Evolutionary conservation across 2,797 vertebrate species (phyloP), one percentile per base, ranked within the genome.

Genomic region (Botia almorhae): DNA sequence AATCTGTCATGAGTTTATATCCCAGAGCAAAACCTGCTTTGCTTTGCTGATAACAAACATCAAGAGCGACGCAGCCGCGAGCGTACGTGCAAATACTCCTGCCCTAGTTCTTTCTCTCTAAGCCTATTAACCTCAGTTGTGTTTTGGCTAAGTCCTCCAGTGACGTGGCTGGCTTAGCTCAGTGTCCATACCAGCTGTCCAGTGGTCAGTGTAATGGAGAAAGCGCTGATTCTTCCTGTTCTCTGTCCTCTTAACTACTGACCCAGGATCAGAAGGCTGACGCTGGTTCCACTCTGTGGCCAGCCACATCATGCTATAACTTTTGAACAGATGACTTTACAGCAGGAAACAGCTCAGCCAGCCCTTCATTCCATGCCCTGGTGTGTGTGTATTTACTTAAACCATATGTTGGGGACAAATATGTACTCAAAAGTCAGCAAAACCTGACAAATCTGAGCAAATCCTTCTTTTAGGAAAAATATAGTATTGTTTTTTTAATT

Each of bases 1-100:
- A 43, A 43, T 43, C 39, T 43, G 39, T 43, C 8, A 10, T 88
- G 84, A 83, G 84, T 85, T 87, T 85, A 80, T 70, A 86, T 89
- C 87, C 75, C 19, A 78, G 86, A 80, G 89, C 87, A 92, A 90
- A 93, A 90, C 67, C 88, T 88, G 90, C 89, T 92, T 91, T 88
- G 88, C 81, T 74, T 76, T 21, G 82, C 81, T 83, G 87, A 84
- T 83, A 87, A 90, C 84, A 75, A 75, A 85, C 88, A 88, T 85
- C 89, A 83, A 80, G 76, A 79, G 82, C 88, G 90, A 91, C 87
- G 86, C 86, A 80, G 26, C 13, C 56, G 4, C 7, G 10, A 76
- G 58, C 19, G 39, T 11, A 61, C 58, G 39, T 80, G 23, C 26
- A 58, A 46, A 56, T 60, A 69, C 46, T 55, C 48, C 58, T 81